These are phyloP conservation scores for Bombus confusus DNA, from an alignment of 1,140 invertebrate genomes.

Conservation along the genomic window DNA sequence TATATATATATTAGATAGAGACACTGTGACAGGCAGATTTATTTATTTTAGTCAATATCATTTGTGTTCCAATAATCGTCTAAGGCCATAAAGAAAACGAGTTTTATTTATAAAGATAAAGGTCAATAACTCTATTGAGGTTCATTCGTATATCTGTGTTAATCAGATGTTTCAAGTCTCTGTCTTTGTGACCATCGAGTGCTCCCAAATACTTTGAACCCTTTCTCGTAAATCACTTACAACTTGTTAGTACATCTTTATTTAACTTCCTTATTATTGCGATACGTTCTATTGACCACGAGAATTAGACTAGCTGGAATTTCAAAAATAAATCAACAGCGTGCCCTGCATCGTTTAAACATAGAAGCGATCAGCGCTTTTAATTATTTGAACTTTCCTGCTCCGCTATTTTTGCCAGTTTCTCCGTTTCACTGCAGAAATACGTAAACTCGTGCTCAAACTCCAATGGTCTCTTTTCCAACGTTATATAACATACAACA, in stretches of 20 bases:
- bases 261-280: neutral
- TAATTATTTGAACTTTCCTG: neutral
- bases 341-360: neutral
- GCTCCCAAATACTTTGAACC: neutral
- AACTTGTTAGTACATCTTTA: neutral
- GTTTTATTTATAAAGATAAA: too few species aligned
- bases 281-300: neutral
- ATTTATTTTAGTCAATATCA: too few species aligned
- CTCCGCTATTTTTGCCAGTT: too few species aligned
- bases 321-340: neutral
- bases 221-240: constrained; percentile 3
- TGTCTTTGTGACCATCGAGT: too few species aligned
- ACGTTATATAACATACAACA: too few species aligned
- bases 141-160: neutral
- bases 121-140: neutral
- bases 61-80: neutral
- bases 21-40: too few species aligned
- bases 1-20: too few species aligned
- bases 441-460: too few species aligned
- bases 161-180: neutral
- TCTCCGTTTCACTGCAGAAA: too few species aligned
- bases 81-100: neutral
- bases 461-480: too few species aligned
- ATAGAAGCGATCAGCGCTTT: neutral
- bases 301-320: neutral